Percentiles rank a stretch among this genome's conserved stretches.
phyloP scores from a whole-genome alignment of 2,113 vertebrate species.

The Pagrus major region DNA sequence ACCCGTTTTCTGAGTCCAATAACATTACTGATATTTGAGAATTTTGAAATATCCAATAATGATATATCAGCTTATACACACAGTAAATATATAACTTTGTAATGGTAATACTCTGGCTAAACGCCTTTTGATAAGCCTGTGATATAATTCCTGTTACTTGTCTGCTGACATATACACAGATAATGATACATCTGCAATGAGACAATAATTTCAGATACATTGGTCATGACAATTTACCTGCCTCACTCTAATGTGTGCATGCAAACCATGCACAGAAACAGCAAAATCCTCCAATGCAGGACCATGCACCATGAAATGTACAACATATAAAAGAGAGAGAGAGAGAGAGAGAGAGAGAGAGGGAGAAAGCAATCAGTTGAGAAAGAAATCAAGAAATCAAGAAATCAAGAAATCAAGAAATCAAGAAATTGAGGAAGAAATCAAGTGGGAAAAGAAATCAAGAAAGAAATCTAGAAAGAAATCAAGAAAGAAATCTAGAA shows the following conservation, averaged over 20 bases:
- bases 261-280: neutral
- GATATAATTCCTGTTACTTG: too few relatives aligned
- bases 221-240: neutral
- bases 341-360: neutral
- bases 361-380: neutral
- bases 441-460: neutral
- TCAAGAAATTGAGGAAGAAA: neutral
- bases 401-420: neutral
- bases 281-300: neutral
- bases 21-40: neutral
- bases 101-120: neutral
- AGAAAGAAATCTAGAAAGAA: slow-evolving; percentile 12
- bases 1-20: neutral
- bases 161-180: neutral
- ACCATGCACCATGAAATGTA: neutral
- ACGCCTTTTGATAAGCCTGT: too few relatives aligned
- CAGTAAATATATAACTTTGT: neutral
- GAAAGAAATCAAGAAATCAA: slow-evolving; percentile 12
- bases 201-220: neutral
- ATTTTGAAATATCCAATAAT: neutral
- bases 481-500: slow-evolving; percentile 2
- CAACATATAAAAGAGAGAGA: slow-evolving; percentile 1
- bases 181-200: neutral
- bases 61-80: neutral
- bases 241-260: neutral